Evolutionary conservation across 2,113 vertebrate species (phyloP).

Genomic region (Podarcis cretensis): DNA sequence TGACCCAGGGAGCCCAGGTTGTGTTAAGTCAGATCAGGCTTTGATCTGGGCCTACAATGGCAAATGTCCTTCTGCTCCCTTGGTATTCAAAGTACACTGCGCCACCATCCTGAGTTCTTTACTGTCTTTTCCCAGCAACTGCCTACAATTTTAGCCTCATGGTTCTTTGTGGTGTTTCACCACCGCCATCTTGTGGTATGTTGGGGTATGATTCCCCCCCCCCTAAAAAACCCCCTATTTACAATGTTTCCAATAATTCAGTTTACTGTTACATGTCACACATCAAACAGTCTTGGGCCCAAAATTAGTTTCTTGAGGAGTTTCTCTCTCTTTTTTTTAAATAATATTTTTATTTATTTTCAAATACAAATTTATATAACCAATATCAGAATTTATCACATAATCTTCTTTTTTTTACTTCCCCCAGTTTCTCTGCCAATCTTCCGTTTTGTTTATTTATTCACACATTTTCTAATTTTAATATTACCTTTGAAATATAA

Average conservation of each 20-base stretch:
- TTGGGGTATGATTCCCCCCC: neutral
- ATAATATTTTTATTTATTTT: too few species aligned
- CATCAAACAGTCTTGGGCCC: neutral
- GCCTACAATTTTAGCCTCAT: rapidly evolving
- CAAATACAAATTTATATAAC: too few species aligned
- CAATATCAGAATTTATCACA: too few species aligned
- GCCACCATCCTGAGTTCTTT: neutral
- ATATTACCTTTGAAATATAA: too few species aligned
- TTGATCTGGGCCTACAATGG: neutral
- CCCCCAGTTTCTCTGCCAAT: too few species aligned
- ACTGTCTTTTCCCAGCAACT: neutral
- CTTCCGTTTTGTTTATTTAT: too few species aligned
- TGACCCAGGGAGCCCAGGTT: neutral
- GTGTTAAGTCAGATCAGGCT: neutral
- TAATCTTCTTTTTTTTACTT: too few species aligned
- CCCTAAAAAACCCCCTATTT: too few species aligned
- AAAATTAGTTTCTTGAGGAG: neutral
- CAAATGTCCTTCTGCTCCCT: neutral
- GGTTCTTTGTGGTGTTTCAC: neutral
- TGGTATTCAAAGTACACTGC: neutral
- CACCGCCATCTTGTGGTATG: neutral
- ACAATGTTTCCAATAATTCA: neutral
- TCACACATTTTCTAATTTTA: too few species aligned
- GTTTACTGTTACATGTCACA: neutral
- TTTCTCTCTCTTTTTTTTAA: too few species aligned